Percentiles rank a stretch among this genome's conserved stretches.
Conservation (phyloP, 2,888 invertebrate genomes). For the Lordiphosa fenestrarum region DNA sequence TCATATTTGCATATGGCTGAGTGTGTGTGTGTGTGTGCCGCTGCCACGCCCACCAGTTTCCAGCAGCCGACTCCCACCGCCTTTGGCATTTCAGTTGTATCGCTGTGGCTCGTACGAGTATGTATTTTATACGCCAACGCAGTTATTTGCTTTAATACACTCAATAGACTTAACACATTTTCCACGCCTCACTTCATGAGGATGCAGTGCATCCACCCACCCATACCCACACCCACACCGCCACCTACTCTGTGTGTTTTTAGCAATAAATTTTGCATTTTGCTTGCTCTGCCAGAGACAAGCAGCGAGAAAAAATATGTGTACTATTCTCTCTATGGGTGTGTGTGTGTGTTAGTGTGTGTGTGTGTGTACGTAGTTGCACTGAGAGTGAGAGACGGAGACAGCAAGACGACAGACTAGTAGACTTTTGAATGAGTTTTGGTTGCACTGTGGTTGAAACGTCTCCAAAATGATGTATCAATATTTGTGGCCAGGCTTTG, state of each 20-base stretch:
- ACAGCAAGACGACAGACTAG: background rate
- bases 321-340: background rate
- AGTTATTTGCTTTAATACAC: slow-evolving; percentile 74
- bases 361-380: background rate
- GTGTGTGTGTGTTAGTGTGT: too few relatives aligned
- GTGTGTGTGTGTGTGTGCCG: slow-evolving; percentile 32
- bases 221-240: background rate
- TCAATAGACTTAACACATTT: slow-evolving; percentile 74
- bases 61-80: background rate
- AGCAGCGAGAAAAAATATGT: slow-evolving; percentile 13
- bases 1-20: slow-evolving; percentile 61
- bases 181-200: slow-evolving; percentile 58
- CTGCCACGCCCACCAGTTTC: slow-evolving; percentile 22
- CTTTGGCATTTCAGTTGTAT: slow-evolving; percentile 22
- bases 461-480: too few relatives aligned
- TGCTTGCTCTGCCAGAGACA: slow-evolving; percentile 57
- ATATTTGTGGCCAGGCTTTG: too few relatives aligned
- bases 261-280: slow-evolving; percentile 71
- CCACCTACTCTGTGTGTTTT: slow-evolving; percentile 48
- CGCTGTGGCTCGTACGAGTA: slow-evolving; percentile 33
- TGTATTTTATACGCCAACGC: slow-evolving; percentile 68
- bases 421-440: slow-evolving; percentile 28
- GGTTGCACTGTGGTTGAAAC: slow-evolving; percentile 1
- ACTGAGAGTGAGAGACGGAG: background rate
- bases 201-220: slow-evolving; percentile 12